phyloP scores from a whole-genome alignment of 2,113 vertebrate genomes.

The Tachysurus vachellii region DNA sequence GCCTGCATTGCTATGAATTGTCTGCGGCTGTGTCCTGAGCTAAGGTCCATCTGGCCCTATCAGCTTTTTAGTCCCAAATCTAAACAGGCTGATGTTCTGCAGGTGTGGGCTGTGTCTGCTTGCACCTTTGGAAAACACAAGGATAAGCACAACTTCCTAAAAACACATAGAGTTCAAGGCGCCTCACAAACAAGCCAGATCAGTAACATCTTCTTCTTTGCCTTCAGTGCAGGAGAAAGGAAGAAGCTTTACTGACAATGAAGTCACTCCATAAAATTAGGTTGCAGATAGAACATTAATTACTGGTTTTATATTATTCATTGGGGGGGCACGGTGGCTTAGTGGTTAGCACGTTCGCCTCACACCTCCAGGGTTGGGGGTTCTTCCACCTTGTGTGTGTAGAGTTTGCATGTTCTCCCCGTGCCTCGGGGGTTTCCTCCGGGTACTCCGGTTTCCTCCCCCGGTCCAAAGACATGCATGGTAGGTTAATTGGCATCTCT shows the following conservation, averaged over 20 bases:
- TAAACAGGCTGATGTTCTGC: constrained; percentile 82
- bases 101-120: constrained; percentile 79
- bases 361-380: no score
- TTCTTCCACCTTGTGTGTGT: no score
- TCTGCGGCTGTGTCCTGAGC: constrained; percentile 69
- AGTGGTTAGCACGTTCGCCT: no score
- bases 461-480: no score
- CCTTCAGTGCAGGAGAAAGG: constrained; percentile 32
- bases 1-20: constrained; percentile 68
- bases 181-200: constrained; percentile 72
- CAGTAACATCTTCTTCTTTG: constrained; percentile 71
- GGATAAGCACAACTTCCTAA: constrained; percentile 78
- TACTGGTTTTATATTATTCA: constrained; percentile 59
- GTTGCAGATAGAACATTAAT: constrained; percentile 66
- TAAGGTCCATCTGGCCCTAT: constrained; percentile 71
- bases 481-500: no score
- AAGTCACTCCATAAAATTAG: constrained; percentile 63
- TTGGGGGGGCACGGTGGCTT: no score
- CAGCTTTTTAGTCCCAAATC: constrained; percentile 69
- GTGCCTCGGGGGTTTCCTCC: no score
- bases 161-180: constrained; percentile 76
- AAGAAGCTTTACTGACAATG: constrained; percentile 65
- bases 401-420: no score
- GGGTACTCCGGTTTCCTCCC: no score
- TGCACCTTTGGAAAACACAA: constrained; percentile 80